phyloP scores from a whole-genome alignment of 2,797 vertebrate species.

The Fringilla coelebs region DNA sequence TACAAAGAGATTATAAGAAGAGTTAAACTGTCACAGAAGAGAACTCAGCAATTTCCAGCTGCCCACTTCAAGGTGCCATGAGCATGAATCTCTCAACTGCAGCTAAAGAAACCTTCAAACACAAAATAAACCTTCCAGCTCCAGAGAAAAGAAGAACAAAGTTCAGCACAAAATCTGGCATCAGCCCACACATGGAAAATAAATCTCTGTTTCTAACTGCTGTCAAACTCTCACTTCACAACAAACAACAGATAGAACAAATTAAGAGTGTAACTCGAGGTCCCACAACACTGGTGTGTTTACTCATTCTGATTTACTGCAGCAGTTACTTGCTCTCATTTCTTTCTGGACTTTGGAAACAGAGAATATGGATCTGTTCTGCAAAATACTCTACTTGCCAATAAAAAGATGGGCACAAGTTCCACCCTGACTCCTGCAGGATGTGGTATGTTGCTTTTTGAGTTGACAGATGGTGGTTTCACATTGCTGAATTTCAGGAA shows the following conservation, averaged over 20 bases:
- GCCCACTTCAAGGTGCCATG: neutral
- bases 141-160: neutral
- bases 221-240: conserved; percentile 2
- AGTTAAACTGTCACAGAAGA: neutral
- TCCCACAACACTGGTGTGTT: neutral
- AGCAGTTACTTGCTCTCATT: neutral
- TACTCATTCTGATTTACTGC: neutral
- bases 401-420: neutral
- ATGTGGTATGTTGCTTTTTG: neutral
- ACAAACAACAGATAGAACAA: neutral
- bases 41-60: neutral
- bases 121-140: neutral
- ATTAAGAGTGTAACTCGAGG: neutral
- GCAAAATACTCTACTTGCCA: neutral
- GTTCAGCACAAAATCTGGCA: neutral
- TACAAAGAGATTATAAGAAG: neutral
- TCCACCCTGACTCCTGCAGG: neutral
- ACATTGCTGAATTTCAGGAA: neutral
- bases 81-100: neutral
- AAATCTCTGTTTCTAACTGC: neutral
- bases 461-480: neutral
- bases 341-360: neutral
- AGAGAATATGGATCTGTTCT: neutral
- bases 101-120: neutral
- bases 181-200: neutral